Base-by-base conservation (phyloP, 2,797 vertebrate species). In the Tenualosa ilisha region DNA sequence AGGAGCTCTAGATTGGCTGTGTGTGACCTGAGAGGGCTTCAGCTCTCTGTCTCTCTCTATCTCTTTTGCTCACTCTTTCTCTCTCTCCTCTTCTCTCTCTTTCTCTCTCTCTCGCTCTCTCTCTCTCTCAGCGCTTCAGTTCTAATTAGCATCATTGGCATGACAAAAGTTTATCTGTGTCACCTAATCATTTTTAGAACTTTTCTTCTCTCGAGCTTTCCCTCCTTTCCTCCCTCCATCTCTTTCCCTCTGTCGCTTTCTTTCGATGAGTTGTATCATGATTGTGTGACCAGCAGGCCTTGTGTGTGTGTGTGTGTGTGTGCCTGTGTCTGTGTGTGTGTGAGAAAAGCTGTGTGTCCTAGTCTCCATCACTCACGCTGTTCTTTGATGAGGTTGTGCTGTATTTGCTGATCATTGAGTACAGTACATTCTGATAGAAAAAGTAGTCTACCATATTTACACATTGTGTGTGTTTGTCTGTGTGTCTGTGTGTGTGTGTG, bases 201-300 rank as follows among this genome's bases (percentile, higher is more conserved):
- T 68, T 26, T 72, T 85, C 85, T 90, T 43, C 84, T 84, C 85
- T 85, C 85, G 86, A 86, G 82, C 50, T 79, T 53, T 20, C 61
- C 40, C 68, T 15, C 56, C 17, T 8, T 26, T n/a, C 7, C 61
- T n/a, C 61, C 22, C 43, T 40, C n/a, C 6, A 53, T 53, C 51
- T 12, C 43, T 20, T 65, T 61, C 61, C 11, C 17, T 63, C n/a
- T 9, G 20, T 24, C 59, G 6, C 20, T 61, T 20, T n/a, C 22
- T 24, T 11, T 63, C 1, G 2, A n/a, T 3, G n/a, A 61, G 59
- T 4, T 7, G 1, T 6, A 63, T 7, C 4, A 12, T 37, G 26
- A 31, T 7, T 37, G 24, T 68, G 65, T 68, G 8, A 31, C 24
- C 31, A 37, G 24, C 65, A 68, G 26, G 50, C 2, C 11, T 13